Base-by-base conservation (phyloP, 2,888 invertebrate genomes). In the Torymus tubicola region DNA sequence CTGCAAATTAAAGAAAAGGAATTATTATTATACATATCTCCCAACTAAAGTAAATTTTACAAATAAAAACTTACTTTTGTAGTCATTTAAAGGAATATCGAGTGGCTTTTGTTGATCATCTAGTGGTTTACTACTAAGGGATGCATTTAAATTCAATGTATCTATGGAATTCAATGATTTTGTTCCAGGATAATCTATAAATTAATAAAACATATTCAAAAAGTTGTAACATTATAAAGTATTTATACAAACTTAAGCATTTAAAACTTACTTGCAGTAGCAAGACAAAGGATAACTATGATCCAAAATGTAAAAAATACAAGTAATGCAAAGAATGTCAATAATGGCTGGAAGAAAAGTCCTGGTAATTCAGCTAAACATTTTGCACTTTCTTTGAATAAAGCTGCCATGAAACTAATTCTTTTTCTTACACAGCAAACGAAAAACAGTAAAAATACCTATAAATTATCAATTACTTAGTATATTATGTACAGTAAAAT, bases 381-480 rank as follows among this genome's bases (percentile, higher is more conserved):
- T 86, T 95, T 94, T 14, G 97, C 96, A 0, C 98, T 97, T 91
- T 98, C 98, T 88, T 95, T 95, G 89, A 98, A 98, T 80, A 98
- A 91, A 21, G 95, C 94, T 0, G 97, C 95, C 86, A 98, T 92
- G 87, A 97, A 96, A 58, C 95, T 94, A 0, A 98, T 94, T 86
- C 96, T 94, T 85, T 96, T 95, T 72, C 97, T 93, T 92, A 97
- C 93, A 84, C 95, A 94, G 87, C 94, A 93, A 52, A 96, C 94
- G 61, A 97, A 92, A 57, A 96, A 91, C 65, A 97, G 89, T 70
- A 97, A 91, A 78, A 96, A 93, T 0, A 95, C 90, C 96, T 96
- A 57, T 50, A 70, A 77, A n/a, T 69, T 57, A 13, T 57, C 52
- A 65, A 68, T 67, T 70, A 55, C 55, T 42, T 53, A 67, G 8